Conservation (phyloP, 2,888 invertebrate species). For the Lampropteryx suffumata region DNA sequence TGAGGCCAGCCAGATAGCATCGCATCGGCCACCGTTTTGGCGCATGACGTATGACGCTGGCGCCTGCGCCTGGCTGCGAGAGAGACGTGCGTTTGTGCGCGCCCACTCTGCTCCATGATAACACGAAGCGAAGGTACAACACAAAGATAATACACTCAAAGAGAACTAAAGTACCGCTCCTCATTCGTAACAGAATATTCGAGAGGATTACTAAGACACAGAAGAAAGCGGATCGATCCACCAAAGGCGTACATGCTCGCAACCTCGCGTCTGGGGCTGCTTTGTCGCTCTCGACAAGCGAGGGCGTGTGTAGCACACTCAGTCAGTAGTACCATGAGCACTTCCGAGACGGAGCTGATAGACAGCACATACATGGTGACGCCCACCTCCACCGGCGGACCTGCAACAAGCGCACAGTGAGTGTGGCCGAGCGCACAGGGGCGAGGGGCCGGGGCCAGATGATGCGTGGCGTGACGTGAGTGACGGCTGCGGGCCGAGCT, state of each 20-base stretch:
- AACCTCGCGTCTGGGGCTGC: constrained; percentile 81
- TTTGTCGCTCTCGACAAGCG: constrained; percentile 57
- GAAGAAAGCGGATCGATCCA: constrained; percentile 47
- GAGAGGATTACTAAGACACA: constrained; percentile 42
- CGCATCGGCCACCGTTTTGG: constrained; percentile 17
- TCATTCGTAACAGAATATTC: constrained; percentile 34
- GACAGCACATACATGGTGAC: constrained; percentile 99
- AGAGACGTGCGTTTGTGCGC: too few relatives aligned
- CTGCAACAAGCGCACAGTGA: constrained; percentile 88
- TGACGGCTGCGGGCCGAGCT: constrained; percentile 31
- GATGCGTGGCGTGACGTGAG: constrained; percentile 27
- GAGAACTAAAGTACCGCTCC: constrained; percentile 26
- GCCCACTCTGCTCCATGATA: too few relatives aligned
- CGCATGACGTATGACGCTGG: too few relatives aligned
- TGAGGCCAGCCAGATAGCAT: constrained; percentile 29
- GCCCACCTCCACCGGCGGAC: constrained; percentile 98
- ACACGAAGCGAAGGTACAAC: constrained; percentile 12
- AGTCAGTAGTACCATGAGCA: constrained; percentile 98
- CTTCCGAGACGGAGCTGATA: constrained; percentile 99
- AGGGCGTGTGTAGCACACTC: constrained; percentile 59
- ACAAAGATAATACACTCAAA: constrained; percentile 19
- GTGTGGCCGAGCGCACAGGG: constrained; percentile 85
- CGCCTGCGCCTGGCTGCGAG: constrained; percentile 14
- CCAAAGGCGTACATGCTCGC: constrained; percentile 70
- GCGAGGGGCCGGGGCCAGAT: constrained; percentile 23